Percentiles rank a stretch among this genome's conserved stretches.
These are phyloP conservation scores for Chloroclysta siterata DNA, from an alignment of 2,888 invertebrate species.

Conservation along the genomic window DNA sequence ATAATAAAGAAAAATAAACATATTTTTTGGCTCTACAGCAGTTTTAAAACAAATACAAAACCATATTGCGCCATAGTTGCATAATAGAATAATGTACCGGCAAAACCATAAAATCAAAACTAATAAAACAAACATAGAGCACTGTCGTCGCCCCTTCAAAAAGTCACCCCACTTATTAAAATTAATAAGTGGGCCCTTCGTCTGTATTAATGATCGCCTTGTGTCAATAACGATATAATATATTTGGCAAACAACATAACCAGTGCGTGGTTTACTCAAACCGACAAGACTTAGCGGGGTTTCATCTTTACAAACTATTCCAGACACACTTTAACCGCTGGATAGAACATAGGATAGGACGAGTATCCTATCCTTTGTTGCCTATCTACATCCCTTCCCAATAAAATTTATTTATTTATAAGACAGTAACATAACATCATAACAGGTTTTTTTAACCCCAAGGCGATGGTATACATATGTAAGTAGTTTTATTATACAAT, in stretches of 20 bases:
- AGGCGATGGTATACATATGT: too few species aligned
- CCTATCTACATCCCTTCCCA: too few species aligned
- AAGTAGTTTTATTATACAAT: too few species aligned
- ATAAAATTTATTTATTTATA: too few species aligned
- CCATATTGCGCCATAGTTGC: not conserved
- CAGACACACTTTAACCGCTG: not conserved
- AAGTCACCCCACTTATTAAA: slow-evolving; percentile 82
- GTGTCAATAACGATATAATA: slow-evolving; percentile 82
- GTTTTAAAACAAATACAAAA: not conserved
- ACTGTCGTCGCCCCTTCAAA: slow-evolving; percentile 71
- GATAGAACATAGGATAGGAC: too few species aligned
- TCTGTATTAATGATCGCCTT: slow-evolving; percentile 82
- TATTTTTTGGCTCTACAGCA: not conserved
- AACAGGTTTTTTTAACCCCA: too few species aligned
- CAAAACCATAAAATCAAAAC: slow-evolving; percentile 78
- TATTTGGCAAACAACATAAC: slow-evolving; percentile 78
- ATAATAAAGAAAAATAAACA: too few species aligned
- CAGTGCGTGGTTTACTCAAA: slow-evolving; percentile 52
- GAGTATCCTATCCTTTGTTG: too few species aligned
- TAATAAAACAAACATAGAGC: slow-evolving; percentile 71
- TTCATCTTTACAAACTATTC: not conserved
- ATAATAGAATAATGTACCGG: slow-evolving; percentile 38
- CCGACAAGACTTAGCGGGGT: slow-evolving; percentile 42
- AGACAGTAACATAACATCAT: too few species aligned
- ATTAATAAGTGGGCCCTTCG: slow-evolving; percentile 83